Evolutionary conservation across 2,113 vertebrate genomes (phyloP), one percentile per base, ranked within the genome.

Genomic region (Thunnus thynnus): DNA sequence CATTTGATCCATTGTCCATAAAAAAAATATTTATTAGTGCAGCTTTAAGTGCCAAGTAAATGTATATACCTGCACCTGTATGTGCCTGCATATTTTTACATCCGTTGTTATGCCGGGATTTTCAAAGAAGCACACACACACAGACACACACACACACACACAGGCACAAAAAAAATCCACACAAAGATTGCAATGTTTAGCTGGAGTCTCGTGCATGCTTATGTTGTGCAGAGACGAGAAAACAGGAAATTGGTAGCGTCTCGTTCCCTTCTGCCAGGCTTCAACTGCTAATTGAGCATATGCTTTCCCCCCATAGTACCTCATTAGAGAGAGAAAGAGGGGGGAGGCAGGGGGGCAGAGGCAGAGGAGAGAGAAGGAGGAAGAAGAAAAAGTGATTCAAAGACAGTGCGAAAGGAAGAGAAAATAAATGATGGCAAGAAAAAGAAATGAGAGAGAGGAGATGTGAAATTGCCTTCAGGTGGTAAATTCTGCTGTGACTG

Each of bases 201-300:
- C 56, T 67, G 32, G 17, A 80, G 58, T 65, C 66, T 52, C 72
- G 46, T 46, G 72, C 17, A 27, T 20, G 41, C 27, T 70, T 66
- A 44, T 72, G 27, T 70, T 67, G 30, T 78, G 51, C 64, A 57
- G 72, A 76, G 58, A 65, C 5, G 47, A 72, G 63, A 76, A 88
- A 84, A 87, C 83, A 85, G 78, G 72, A 91, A 86, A 85, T 51
- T 78, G 76, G 81, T 83, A 70, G 72, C 25, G 11, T 51, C 62
- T 84, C 2, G 11, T 61, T 86, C 69, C 77, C 75, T 73, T 84
- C 81, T 88, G 88, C 77, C 72, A 80, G 69, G 58, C 57, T 52
- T 80, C 76, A 54, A 13, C 58, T 76, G 55, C 86, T 90, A 87
- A 84, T 88, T 88, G 78, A 90, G 69, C 87, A 86, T 73, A 86